Conservation (phyloP, 92 coral and sea anemone genomes). For the Epizoanthus ramosus region DNA sequence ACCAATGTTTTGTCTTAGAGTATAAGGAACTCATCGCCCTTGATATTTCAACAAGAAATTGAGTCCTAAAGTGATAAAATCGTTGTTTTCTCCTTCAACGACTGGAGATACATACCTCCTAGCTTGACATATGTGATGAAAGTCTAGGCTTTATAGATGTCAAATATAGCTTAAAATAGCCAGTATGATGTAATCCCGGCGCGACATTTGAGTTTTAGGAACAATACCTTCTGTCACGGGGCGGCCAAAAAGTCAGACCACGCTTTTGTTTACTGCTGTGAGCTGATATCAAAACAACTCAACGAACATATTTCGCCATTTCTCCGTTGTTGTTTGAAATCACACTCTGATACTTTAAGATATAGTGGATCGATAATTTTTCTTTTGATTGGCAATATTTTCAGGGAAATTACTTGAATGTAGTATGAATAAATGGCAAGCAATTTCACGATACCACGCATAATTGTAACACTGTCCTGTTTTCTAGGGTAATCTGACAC, state of each 20-base stretch:
- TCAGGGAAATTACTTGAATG: no score
- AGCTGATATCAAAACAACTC: neutral
- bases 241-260: neutral
- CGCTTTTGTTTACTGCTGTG: neutral
- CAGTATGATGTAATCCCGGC: conserved; percentile 3
- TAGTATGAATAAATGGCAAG: no score
- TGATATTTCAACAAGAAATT: conserved; percentile 26
- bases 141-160: neutral
- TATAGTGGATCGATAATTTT: no score
- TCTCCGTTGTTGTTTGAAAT: neutral
- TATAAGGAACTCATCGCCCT: neutral
- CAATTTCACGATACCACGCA: no score
- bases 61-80: neutral
- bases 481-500: no score
- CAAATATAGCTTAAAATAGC: conserved; percentile 16
- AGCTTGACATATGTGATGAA: conserved; percentile 30
- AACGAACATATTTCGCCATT: neutral
- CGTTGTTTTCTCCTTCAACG: conserved; percentile 1
- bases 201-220: conserved; percentile 2
- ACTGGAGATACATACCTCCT: neutral
- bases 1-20: conserved; percentile 6
- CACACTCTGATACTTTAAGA: neutral
- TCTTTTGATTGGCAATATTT: no score
- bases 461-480: no score
- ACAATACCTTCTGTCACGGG: neutral